A percentile compares a stretch with the other conserved stretches of the same genome.
Conservation (phyloP, 2,888 invertebrate genomes). For the Microplitis manilae region DNA sequence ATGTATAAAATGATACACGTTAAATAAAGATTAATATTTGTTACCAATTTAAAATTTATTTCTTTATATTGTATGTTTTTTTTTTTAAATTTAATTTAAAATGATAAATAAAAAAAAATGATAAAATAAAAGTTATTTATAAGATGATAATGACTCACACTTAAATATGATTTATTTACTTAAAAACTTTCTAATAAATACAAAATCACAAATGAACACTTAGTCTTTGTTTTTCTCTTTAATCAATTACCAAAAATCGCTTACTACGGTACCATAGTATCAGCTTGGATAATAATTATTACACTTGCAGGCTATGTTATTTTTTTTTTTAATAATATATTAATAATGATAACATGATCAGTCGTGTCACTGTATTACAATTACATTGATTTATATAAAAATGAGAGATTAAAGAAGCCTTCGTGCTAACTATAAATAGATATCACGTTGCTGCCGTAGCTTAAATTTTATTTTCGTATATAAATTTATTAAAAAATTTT, state of each 20-base stretch:
- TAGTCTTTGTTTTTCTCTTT: constrained; percentile 68
- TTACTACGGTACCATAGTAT: constrained; percentile 37
- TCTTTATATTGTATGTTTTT: constrained; percentile 27
- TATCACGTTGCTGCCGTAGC: constrained; percentile 58
- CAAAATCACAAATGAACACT: constrained; percentile 72
- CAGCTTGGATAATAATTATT: constrained; percentile 58
- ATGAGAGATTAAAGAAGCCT: constrained; percentile 57
- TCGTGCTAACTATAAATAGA: constrained; percentile 58
- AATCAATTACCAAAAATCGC: constrained; percentile 42
- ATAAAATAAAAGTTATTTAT: constrained; percentile 34
- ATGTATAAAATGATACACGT: constrained; percentile 68
- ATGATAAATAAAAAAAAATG: constrained; percentile 33
- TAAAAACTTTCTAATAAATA: constrained; percentile 70
- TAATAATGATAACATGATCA: constrained; percentile 66
- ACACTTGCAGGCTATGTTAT: constrained; percentile 66
- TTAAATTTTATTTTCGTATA: constrained; percentile 36
- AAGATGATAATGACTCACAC: constrained; percentile 57
- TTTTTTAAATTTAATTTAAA: constrained; percentile 20
- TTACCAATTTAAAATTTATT: constrained; percentile 61
- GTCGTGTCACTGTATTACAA: constrained; percentile 62
- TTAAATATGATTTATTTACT: constrained; percentile 68
- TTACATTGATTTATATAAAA: constrained; percentile 64
- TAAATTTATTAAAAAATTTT: constrained; percentile 36
- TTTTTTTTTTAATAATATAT: constrained; percentile 55
- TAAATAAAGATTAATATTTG: constrained; percentile 69